Percentiles rank a stretch among this genome's conserved stretches.
phyloP scores from a whole-genome alignment of 2,113 vertebrate genomes.

The Beaufortia kweichowensis region DNA sequence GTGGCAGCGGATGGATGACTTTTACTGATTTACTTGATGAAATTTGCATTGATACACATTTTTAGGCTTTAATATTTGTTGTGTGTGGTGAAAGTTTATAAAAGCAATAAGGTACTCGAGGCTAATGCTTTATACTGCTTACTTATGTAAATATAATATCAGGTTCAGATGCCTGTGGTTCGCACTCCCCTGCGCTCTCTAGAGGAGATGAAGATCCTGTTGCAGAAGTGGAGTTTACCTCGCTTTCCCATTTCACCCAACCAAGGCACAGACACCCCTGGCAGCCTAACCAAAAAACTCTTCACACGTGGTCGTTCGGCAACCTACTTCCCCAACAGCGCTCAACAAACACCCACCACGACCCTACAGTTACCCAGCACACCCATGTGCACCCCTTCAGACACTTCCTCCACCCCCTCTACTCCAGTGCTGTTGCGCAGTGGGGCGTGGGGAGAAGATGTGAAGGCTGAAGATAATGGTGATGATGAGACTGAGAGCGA shows the following conservation, averaged over 20 bases:
- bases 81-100: too few species aligned
- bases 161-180: slow-evolving; percentile 74
- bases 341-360: slow-evolving; percentile 20
- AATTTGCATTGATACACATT: too few species aligned
- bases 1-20: too few species aligned
- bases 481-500: slow-evolving; percentile 4
- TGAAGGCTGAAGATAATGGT: background rate
- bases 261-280: slow-evolving; percentile 64
- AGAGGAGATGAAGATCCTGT: slow-evolving; percentile 86
- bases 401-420: rapidly evolving
- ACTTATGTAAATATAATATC: background rate
- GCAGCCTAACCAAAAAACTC: slow-evolving; percentile 70
- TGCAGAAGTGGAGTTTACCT: slow-evolving; percentile 82
- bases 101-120: too few species aligned
- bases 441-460: background rate
- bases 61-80: too few species aligned
- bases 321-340: slow-evolving; percentile 56
- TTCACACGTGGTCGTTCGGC: slow-evolving; percentile 72
- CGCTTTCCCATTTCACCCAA: slow-evolving; percentile 68
- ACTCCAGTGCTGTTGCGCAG: background rate
- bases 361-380: background rate
- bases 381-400: background rate
- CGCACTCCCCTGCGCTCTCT: slow-evolving; percentile 78
- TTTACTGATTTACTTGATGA: too few species aligned
- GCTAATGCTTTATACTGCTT: too few species aligned